Base-by-base conservation (phyloP, 2,113 vertebrate species). In the Xenopus laevis region DNA sequence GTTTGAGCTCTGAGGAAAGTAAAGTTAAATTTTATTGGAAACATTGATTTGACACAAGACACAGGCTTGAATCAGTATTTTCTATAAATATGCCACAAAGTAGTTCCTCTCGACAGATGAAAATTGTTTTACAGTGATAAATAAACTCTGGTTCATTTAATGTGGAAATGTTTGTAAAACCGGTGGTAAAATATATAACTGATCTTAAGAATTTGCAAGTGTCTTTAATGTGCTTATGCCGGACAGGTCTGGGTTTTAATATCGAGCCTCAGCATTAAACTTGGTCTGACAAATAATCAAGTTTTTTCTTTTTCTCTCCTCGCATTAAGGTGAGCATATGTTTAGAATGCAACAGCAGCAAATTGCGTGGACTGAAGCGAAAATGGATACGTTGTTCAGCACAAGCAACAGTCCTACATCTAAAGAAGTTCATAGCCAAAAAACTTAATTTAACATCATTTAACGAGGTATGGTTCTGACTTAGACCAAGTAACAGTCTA, bases 371-470 rank as follows among this genome's bases (percentile, higher is more conserved):
- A 58, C 85, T 99, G 78, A 99, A 99, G 81, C 87, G 96, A 23
- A 99, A 99, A 81, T 99, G 97, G 97, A 99, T 98, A 83, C 95
- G 97, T 84, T 99, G 97, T 79, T 99, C 97, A 6, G 96, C 97
- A 72, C 97, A 99, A 82, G 97, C 97, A 62, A 99, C 97, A 0
- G 97, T 98, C 79, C 90, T 99, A 67, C 97, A 98, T 84, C 94
- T 99, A 72, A 99, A 99, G 92, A 98, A 99, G 86, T 99, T 99
- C 92, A 98, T 98, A 86, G 97, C 97, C 89, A 99, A 98, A 90
- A 99, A 99, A 85, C 95, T 99, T 59, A 98, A 99, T 85, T 90
- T 99, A 77, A 95, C 97, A 77, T 99, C 97, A 47, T 99, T 99
- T 85, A 99, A 99, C 40, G 97, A 99, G 97, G 96, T 99, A 92